Conservation (phyloP, 2,888 invertebrate genomes). For the Dolomedes plantarius region DNA sequence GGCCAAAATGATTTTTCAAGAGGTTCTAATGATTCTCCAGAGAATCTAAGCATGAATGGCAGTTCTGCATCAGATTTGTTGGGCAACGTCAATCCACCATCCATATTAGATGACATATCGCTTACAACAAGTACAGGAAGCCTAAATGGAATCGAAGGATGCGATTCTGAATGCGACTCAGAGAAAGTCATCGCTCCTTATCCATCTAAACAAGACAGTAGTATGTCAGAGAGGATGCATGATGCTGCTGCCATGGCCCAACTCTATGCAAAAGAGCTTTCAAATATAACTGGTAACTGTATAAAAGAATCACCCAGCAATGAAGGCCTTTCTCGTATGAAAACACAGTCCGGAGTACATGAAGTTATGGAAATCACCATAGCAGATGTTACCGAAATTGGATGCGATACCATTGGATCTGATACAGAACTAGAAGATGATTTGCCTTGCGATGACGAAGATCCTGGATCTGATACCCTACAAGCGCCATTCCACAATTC, state of each 20-base stretch:
- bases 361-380: conserved; percentile 82
- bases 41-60: conserved; percentile 85
- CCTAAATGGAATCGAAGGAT: conserved; percentile 61
- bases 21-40: conserved; percentile 74
- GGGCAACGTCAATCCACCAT: conserved; percentile 86
- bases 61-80: conserved; percentile 88
- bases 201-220: conserved; percentile 37
- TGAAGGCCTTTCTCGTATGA: conserved; percentile 82
- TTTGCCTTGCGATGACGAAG: conserved; percentile 73
- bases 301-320: conserved; percentile 76
- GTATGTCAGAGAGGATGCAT: conserved; percentile 79
- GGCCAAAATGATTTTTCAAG: conserved; percentile 80
- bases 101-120: conserved; percentile 81
- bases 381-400: conserved; percentile 78
- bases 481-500: conserved; percentile 78
- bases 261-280: conserved; percentile 75
- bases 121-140: conserved; percentile 78
- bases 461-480: conserved; percentile 79
- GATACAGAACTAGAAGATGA: conserved; percentile 79
- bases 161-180: conserved; percentile 58
- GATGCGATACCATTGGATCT: conserved; percentile 80
- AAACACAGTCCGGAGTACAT: conserved; percentile 84
- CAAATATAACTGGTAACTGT: conserved; percentile 75
- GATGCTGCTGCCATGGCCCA: conserved; percentile 74
- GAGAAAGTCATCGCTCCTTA: background rate